Evolutionary conservation across 2,113 vertebrate species (phyloP).

Genomic region (Aix galericulata): DNA sequence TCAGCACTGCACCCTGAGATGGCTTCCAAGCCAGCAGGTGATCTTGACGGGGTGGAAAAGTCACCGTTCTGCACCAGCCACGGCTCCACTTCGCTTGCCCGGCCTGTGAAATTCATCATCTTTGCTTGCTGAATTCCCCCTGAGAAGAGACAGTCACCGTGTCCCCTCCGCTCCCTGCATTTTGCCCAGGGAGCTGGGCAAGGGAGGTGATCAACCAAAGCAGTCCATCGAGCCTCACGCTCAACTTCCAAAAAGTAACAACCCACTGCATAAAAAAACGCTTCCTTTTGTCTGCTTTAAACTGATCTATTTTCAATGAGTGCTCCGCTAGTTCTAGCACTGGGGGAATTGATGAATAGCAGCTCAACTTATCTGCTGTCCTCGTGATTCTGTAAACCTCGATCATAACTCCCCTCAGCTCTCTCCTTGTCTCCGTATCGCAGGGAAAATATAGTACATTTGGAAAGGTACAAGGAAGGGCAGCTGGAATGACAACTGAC

Average conservation of each 20-base stretch:
- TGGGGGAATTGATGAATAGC: neutral
- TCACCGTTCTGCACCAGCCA: neutral
- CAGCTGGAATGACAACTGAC: neutral
- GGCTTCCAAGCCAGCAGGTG: neutral
- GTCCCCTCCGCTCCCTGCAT: neutral
- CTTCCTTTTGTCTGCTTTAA: neutral
- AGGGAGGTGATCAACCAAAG: neutral
- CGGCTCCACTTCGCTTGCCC: neutral
- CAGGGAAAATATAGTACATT: neutral
- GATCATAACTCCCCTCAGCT: neutral
- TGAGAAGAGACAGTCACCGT: accelerated
- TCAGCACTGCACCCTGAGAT: neutral
- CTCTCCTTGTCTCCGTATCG: neutral
- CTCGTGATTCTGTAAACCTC: neutral
- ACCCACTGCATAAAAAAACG: neutral
- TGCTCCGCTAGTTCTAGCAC: neutral
- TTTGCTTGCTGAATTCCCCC: neutral
- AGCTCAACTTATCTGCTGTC: neutral
- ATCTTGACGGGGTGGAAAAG: no score
- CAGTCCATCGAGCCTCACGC: neutral
- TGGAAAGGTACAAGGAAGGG: neutral
- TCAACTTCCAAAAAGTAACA: neutral
- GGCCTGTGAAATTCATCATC: neutral
- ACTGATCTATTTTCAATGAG: neutral
- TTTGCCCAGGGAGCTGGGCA: neutral